Evolutionary conservation across 2,797 vertebrate genomes (phyloP).

Genomic region (Scolopax rusticola): DNA sequence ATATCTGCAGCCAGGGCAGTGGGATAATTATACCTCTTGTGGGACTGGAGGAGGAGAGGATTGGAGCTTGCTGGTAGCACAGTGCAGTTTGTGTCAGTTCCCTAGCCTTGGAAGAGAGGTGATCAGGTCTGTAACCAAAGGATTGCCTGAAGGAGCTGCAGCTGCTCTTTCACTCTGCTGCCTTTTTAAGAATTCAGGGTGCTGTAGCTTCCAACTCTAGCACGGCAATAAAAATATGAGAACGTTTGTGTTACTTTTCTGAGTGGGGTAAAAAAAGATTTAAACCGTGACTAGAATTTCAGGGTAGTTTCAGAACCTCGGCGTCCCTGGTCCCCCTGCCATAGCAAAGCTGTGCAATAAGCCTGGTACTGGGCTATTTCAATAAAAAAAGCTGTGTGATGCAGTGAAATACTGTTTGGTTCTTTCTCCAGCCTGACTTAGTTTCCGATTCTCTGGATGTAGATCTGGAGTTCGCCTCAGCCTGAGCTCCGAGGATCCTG

Average conservation of each 20-base stretch:
- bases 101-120: neutral
- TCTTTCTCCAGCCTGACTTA: slow-evolving; percentile 6
- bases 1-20: neutral
- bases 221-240: neutral
- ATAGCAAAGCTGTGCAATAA: neutral
- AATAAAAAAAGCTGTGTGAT: neutral
- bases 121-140: neutral
- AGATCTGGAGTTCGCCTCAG: slow-evolving; percentile 69
- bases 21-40: neutral
- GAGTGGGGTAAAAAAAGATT: neutral
- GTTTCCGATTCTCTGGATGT: slow-evolving; percentile 3
- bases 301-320: neutral
- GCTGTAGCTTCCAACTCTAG: neutral
- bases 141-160: neutral
- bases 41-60: neutral
- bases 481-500: slow-evolving; percentile 58
- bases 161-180: neutral
- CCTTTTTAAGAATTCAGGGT: neutral
- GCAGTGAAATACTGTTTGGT: neutral
- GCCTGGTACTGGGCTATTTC: neutral
- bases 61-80: neutral
- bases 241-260: neutral
- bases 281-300: neutral
- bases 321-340: neutral
- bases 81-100: neutral